A percentile compares a stretch with the other conserved stretches of the same genome.
These are phyloP conservation scores for Dendrocincla fuliginosa DNA, from an alignment of 2,797 vertebrate species.

Conservation along the genomic window DNA sequence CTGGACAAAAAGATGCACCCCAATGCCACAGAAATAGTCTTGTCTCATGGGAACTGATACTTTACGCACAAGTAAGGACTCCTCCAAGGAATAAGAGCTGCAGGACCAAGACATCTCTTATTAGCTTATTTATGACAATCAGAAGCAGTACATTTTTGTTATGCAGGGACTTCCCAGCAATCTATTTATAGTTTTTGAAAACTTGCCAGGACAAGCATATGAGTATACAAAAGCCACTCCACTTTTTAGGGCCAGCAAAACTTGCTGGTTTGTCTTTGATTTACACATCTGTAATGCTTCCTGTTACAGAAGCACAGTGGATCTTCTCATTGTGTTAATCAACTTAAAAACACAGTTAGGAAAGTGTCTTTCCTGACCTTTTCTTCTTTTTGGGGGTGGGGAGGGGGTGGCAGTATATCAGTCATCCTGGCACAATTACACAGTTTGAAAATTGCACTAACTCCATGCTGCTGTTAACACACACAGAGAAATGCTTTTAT, in stretches of 20 bases:
- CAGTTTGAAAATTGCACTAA: background rate
- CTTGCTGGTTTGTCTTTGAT: conserved; percentile 44
- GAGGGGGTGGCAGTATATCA: background rate
- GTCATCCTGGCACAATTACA: background rate
- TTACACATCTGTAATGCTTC: conserved; percentile 2
- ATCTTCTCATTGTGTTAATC: background rate
- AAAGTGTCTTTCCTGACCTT: conserved; percentile 14
- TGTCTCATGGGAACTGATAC: background rate
- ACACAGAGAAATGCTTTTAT: background rate
- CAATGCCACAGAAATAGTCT: background rate
- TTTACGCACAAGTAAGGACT: background rate
- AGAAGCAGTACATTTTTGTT: conserved; percentile 21
- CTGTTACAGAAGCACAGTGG: background rate
- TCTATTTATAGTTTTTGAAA: conserved; percentile 68
- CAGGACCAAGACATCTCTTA: background rate
- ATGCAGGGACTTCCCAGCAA: conserved; percentile 50
- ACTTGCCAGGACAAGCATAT: conserved; percentile 45
- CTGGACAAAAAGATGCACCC: background rate
- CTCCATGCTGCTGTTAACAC: background rate
- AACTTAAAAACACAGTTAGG: background rate
- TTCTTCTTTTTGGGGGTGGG: background rate
- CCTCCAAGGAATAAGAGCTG: background rate
- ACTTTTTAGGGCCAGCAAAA: conserved; percentile 52
- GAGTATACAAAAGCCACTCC: conserved; percentile 29
- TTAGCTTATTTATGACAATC: conserved; percentile 36